These are phyloP conservation scores for Rhincodon typus DNA, from an alignment of 2,797 vertebrate species.

Conservation along the genomic window DNA sequence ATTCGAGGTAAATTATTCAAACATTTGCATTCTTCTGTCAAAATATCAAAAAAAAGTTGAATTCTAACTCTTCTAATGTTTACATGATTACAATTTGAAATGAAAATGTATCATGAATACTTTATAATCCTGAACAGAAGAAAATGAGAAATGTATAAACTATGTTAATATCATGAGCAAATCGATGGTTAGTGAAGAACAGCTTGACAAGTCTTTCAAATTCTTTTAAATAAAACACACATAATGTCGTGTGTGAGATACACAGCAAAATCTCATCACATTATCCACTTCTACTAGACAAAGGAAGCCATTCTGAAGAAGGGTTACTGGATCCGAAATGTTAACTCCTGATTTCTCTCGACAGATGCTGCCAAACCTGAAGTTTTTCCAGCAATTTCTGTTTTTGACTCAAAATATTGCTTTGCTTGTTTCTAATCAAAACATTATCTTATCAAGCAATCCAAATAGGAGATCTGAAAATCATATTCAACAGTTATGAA, in stretches of 20 bases:
- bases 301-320: neutral
- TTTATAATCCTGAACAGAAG: neutral
- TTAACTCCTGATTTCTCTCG: no score
- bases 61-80: neutral
- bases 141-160: neutral
- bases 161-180: neutral
- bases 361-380: no score
- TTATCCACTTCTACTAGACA: neutral
- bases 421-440: neutral
- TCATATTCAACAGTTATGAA: neutral
- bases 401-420: neutral
- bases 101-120: neutral
- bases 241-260: neutral
- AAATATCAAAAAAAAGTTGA: neutral
- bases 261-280: neutral
- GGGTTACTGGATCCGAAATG: no score
- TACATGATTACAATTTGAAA: neutral
- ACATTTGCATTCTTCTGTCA: neutral
- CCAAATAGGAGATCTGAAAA: neutral
- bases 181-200: neutral
- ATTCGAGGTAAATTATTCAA: neutral
- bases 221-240: neutral
- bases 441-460: neutral
- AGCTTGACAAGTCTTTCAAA: neutral
- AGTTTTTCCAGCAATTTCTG: no score